A percentile compares a stretch with the other conserved stretches of the same genome.
These are phyloP conservation scores for Agrypnia vestita DNA, from an alignment of 1,140 invertebrate species.

Conservation along the genomic window DNA sequence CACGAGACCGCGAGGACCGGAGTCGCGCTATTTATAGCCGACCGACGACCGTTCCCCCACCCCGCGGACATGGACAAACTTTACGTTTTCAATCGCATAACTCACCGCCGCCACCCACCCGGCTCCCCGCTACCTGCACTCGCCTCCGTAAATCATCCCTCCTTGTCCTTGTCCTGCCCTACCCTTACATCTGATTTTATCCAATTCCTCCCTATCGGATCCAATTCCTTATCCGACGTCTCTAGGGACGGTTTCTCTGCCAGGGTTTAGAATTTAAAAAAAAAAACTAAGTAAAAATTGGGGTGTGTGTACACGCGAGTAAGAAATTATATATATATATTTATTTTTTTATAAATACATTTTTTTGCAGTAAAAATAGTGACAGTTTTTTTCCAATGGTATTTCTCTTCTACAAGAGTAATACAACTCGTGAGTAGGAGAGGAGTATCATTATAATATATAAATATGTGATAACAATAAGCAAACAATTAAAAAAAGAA, in stretches of 20 bases:
- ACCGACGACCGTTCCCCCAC: not conserved
- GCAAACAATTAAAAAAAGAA: no score
- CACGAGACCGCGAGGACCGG: not conserved
- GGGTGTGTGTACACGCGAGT: no score
- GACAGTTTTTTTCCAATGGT: no score
- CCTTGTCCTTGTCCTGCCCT: not conserved
- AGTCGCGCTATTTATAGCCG: slow-evolving; percentile 3
- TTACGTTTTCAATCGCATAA: slow-evolving; percentile 2
- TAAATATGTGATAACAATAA: no score
- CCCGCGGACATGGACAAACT: not conserved
- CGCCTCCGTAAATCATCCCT: slow-evolving; percentile 31
- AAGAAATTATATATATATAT: no score
- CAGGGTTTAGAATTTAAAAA: slow-evolving; percentile 8
- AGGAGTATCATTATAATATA: no score
- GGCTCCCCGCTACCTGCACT: not conserved
- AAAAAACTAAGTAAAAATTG: no score
- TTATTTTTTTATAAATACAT: no score
- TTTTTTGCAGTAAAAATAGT: no score
- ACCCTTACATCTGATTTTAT: slow-evolving; percentile 33
- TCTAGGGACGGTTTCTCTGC: not conserved
- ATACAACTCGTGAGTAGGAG: no score
- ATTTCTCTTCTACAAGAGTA: no score
- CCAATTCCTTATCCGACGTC: slow-evolving; percentile 23
- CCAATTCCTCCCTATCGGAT: slow-evolving; percentile 36
- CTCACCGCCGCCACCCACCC: not conserved